A percentile compares a stretch with the other conserved stretches of the same genome.
These are phyloP conservation scores for Drosophila teissieri DNA, from an alignment of 1,140 invertebrate genomes.

Conservation along the genomic window DNA sequence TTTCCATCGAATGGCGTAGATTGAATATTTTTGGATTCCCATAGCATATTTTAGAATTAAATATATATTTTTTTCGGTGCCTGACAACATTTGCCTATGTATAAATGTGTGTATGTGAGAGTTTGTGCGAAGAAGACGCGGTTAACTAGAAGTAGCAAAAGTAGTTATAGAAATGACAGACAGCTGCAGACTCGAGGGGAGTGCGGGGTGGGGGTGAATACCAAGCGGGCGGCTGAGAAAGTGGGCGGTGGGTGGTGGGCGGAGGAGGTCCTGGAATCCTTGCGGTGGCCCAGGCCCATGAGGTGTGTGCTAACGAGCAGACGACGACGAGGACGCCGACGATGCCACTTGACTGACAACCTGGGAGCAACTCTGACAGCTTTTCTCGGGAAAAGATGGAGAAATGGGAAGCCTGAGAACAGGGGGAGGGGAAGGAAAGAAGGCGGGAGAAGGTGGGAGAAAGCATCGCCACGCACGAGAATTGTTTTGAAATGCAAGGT, in stretches of 20 bases:
- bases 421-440: background rate
- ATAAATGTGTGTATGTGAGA: background rate
- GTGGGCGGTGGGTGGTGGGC: background rate
- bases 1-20: too few relatives aligned
- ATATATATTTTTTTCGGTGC: constrained; percentile 1
- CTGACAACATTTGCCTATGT: constrained; percentile 53
- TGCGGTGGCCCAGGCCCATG: constrained; percentile 47
- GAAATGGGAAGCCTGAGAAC: background rate
- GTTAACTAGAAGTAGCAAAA: constrained; percentile 80
- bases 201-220: background rate
- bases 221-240: background rate
- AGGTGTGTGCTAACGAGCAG: constrained; percentile 77
- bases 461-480: constrained; percentile 49
- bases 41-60: too few relatives aligned
- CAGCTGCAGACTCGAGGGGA: constrained; percentile 46
- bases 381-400: constrained; percentile 6
- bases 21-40: too few relatives aligned
- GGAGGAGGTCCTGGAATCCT: constrained; percentile 20
- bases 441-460: background rate
- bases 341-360: constrained; percentile 79
- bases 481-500: constrained; percentile 76
- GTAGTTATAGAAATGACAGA: constrained; percentile 82
- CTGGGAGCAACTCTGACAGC: constrained; percentile 48
- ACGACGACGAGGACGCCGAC: constrained; percentile 35
- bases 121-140: constrained; percentile 29